Conservation (phyloP, 2,888 invertebrate genomes). For the Luperina testacea region DNA sequence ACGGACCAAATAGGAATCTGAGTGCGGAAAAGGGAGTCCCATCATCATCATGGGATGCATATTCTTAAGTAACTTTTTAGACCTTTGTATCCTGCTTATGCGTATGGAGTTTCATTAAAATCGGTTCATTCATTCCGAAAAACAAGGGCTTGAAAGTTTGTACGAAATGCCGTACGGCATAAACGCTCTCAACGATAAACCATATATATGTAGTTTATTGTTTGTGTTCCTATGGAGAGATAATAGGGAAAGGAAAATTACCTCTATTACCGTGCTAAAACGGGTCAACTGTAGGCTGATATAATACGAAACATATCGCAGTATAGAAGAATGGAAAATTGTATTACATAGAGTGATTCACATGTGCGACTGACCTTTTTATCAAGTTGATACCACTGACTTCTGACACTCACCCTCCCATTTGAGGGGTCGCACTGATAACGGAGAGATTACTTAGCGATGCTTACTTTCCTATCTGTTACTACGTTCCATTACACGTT, state of each 20-base stretch:
- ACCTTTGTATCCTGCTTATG: too few species aligned
- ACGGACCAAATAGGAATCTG: too few species aligned
- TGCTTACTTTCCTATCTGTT: background rate
- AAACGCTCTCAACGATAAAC: too few species aligned
- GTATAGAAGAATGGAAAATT: background rate
- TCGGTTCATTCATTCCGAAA: too few species aligned
- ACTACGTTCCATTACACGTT: background rate
- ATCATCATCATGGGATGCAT: too few species aligned
- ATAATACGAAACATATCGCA: background rate
- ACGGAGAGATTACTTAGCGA: background rate
- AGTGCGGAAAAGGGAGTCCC: too few species aligned
- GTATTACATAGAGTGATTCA: background rate
- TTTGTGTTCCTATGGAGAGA: background rate
- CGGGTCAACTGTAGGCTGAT: background rate
- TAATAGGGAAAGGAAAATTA: background rate
- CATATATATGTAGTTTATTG: too few species aligned
- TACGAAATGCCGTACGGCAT: too few species aligned
- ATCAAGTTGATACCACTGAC: constrained; percentile 2
- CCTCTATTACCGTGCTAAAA: background rate
- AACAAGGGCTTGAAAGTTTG: too few species aligned
- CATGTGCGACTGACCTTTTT: background rate
- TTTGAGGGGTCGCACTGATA: constrained; percentile 1
- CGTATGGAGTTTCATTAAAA: too few species aligned
- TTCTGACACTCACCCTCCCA: constrained; percentile 2
- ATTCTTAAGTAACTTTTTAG: too few species aligned